Evolutionary conservation across 2,888 invertebrate genomes (phyloP), one percentile per base, ranked within the genome.

Genomic region (Drosophila pegasa): DNA sequence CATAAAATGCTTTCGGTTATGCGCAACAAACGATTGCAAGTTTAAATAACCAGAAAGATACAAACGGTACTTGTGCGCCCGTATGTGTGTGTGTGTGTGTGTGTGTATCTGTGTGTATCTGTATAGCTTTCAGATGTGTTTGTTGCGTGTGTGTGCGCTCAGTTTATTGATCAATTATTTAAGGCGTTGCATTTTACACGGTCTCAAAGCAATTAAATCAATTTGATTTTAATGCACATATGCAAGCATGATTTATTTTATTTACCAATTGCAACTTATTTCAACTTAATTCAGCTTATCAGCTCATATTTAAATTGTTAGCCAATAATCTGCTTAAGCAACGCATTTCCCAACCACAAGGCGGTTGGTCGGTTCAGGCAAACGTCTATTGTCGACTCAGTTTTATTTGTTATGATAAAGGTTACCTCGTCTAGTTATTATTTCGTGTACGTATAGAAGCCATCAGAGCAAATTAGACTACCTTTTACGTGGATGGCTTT

Each of bases 1-100:
- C 67, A 86, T 74, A 68, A 87, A 84, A 87, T 89, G 89, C 76
- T 85, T 77, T 81, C 73, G 82, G 85, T 77, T 74, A 85, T 75
- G 85, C 78, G 56, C 68, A 66, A 69, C 68, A 71, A 81, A 47
- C 75, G 78, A 64, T 76, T 73, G 60, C 64, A 35, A 67, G 85
- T 72, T 82, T 68, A 66, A 75, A 87, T 69, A 72, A 76, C 73
- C 70, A 81, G 66, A 72, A 72, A 60, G 67, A 75, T 68, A 64
- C 75, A 68, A 50, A 41, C 35, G 50, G 61, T 52, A 47, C 48
- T 25, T 54, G 48, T 45, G 33, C 22, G 16, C 14, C 9, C n/a
- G 55, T 9, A 14, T 8, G 5, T n/a, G 16, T 8, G 29, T 22
- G 7, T 10, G 10, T 10, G 20, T 45, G n/a, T 33, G 14, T 55